Conservation (phyloP, 1,140 invertebrate genomes). For the Sycobia sp. region DNA sequence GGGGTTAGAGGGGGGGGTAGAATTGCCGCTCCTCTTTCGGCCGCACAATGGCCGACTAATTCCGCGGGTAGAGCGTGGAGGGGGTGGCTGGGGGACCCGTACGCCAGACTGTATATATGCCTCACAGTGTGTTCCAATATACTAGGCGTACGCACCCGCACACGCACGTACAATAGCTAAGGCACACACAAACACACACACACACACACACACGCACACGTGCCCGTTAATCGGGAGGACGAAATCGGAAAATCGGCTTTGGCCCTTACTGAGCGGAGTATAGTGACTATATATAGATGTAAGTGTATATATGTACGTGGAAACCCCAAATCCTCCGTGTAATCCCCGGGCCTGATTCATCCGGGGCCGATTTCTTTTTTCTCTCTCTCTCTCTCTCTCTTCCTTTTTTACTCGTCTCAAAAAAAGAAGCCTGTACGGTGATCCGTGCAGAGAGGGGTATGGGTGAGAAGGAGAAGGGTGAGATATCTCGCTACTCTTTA, state of each 20-base stretch:
- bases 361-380: conserved; percentile 30
- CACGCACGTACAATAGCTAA: too few relatives aligned
- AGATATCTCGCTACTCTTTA: too few relatives aligned
- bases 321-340: conserved; percentile 63
- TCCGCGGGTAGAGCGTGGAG: conserved; percentile 47
- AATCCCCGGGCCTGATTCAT: conserved; percentile 60
- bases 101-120: too few relatives aligned
- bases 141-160: too few relatives aligned
- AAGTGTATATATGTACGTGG: too few relatives aligned
- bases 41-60: conserved; percentile 56
- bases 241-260: conserved; percentile 62
- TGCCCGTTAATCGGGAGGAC: too few relatives aligned
- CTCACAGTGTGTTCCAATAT: too few relatives aligned
- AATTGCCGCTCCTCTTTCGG: conserved; percentile 28
- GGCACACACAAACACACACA: too few relatives aligned
- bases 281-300: too few relatives aligned
- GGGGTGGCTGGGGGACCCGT: too few relatives aligned
- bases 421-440: background rate
- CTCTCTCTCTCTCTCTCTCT: conserved; percentile 12
- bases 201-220: too few relatives aligned
- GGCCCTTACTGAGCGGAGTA: conserved; percentile 41
- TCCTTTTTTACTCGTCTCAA: conserved; percentile 34
- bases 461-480: too few relatives aligned
- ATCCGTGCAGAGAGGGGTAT: background rate
- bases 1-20: conserved; percentile 32